A percentile compares a stretch with the other conserved stretches of the same genome.
These are phyloP conservation scores for Leuctra nigra DNA, from an alignment of 2,888 invertebrate species.

Conservation along the genomic window DNA sequence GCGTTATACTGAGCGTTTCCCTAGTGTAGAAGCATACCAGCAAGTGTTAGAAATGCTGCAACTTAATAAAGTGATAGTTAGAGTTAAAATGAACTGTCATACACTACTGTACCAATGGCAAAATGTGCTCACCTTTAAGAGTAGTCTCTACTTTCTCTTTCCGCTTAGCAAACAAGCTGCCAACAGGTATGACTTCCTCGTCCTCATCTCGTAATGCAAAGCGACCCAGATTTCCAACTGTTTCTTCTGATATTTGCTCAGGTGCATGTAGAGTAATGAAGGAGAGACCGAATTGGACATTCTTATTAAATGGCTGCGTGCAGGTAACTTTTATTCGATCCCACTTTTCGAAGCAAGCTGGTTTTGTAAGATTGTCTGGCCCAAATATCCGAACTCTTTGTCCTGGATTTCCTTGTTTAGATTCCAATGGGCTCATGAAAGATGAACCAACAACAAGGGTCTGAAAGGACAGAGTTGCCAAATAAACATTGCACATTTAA, in stretches of 20 bases:
- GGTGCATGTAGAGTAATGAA: constrained; percentile 63
- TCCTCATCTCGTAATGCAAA: constrained; percentile 49
- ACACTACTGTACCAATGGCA: too few species aligned
- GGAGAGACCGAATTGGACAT: constrained; percentile 70
- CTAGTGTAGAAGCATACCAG: too few species aligned
- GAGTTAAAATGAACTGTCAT: too few species aligned
- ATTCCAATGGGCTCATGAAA: constrained; percentile 71
- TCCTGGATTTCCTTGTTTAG: constrained; percentile 54
- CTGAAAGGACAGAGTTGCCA: constrained; percentile 39
- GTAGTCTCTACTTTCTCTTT: constrained; percentile 38
- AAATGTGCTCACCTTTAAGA: constrained; percentile 34
- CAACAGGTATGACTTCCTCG: constrained; percentile 47
- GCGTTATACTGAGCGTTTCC: too few species aligned
- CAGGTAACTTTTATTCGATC: constrained; percentile 76
- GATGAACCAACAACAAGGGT: constrained; percentile 69
- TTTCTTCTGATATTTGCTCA: constrained; percentile 28
- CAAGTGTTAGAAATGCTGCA: too few species aligned
- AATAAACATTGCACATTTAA: too few species aligned
- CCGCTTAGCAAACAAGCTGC: constrained; percentile 56
- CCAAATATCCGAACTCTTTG: constrained; percentile 71
- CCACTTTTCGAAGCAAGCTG: constrained; percentile 60
- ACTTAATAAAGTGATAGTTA: too few species aligned
- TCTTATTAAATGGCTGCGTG: constrained; percentile 80
- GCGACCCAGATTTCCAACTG: constrained; percentile 38
- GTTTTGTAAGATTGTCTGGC: constrained; percentile 51